Percentiles rank a stretch among this genome's conserved stretches.
Evolutionary conservation across 2,113 vertebrate genomes (phyloP).

Genomic region (Pterophyllum scalare): DNA sequence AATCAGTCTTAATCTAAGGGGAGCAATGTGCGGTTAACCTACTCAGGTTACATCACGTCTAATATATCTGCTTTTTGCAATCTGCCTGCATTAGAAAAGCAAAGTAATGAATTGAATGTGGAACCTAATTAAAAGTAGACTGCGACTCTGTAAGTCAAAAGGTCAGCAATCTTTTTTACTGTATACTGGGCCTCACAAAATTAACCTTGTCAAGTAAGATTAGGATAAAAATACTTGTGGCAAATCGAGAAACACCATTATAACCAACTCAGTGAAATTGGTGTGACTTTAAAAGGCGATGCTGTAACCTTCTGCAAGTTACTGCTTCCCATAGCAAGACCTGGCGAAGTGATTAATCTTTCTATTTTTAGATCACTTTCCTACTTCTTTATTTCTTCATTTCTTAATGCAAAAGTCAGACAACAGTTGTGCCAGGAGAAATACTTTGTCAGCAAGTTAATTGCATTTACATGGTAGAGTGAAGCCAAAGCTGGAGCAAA

Average conservation of each 20-base stretch:
- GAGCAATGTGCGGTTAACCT: constrained; percentile 67
- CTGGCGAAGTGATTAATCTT: constrained; percentile 50
- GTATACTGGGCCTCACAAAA: constrained; percentile 48
- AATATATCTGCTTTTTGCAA: constrained; percentile 61
- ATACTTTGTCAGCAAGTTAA: constrained; percentile 75
- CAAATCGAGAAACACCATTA: constrained; percentile 24
- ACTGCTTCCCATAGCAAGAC: constrained; percentile 23
- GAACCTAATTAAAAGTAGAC: constrained; percentile 70
- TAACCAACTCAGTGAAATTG: constrained; percentile 24
- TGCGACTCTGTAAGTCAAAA: constrained; percentile 54
- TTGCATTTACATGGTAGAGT: constrained; percentile 77
- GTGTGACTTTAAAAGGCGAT: constrained; percentile 42
- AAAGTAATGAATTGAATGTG: constrained; percentile 61
- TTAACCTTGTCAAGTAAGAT: constrained; percentile 75
- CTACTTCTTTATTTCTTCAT: constrained; percentile 49
- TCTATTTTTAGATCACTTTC: constrained; percentile 71
- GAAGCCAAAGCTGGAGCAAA: constrained; percentile 70
- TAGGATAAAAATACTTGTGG: constrained; percentile 46
- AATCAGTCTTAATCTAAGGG: constrained; percentile 73
- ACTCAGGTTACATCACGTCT: constrained; percentile 73
- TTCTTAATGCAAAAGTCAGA: constrained; percentile 56
- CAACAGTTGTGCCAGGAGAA: constrained; percentile 67
- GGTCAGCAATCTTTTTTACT: constrained; percentile 66
- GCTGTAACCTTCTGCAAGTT: constrained; percentile 32
- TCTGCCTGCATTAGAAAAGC: constrained; percentile 57